Evolutionary conservation across 2,113 vertebrate genomes (phyloP).

Genomic region (Leptosomus discolor): DNA sequence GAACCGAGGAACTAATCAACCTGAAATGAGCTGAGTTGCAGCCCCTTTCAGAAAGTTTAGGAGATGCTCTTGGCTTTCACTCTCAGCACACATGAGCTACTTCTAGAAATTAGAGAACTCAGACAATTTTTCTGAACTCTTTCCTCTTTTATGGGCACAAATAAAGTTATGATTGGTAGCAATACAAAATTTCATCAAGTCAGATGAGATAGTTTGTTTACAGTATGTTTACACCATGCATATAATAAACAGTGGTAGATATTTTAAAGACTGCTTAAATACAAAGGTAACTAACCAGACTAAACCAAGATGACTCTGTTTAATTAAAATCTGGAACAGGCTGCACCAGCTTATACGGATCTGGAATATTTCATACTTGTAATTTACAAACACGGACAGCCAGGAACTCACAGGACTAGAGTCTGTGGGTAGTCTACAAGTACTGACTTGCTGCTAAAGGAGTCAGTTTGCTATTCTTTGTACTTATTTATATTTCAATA

Average conservation of each 20-base stretch:
- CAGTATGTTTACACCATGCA: not conserved
- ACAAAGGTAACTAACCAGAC: not conserved
- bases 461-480: not conserved
- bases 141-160: not conserved
- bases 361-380: not conserved
- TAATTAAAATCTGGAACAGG: not conserved
- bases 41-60: not conserved
- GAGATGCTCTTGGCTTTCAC: not conserved
- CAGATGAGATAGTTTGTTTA: not conserved
- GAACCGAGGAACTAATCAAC: conserved; percentile 21
- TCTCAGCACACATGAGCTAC: not conserved
- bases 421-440: not conserved
- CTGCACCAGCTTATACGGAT: not conserved
- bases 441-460: not conserved
- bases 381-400: not conserved
- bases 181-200: not conserved
- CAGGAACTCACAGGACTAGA: not conserved
- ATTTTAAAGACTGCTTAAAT: not conserved
- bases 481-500: not conserved
- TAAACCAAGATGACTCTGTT: not conserved
- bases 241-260: not conserved
- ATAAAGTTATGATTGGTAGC: not conserved
- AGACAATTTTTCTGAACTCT: not conserved
- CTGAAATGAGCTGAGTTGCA: not conserved
- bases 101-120: not conserved